Evolutionary conservation across 2,797 vertebrate genomes (phyloP).

Genomic region (Morelia viridis): DNA sequence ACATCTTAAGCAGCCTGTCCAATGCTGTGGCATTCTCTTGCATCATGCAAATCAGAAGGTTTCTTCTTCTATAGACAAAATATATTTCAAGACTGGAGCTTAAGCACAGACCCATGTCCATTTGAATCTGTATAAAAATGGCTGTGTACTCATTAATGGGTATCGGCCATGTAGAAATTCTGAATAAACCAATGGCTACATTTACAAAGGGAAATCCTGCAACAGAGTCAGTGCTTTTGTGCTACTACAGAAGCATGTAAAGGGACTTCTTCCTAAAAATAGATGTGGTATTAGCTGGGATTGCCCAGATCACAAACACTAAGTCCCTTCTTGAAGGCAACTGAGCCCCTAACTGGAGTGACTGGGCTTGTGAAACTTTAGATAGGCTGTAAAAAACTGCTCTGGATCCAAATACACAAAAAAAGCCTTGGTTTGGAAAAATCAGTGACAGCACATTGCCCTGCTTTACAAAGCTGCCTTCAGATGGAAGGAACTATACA

Average conservation of each 20-base stretch:
- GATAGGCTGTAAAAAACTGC: background rate
- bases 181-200: background rate
- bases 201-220: background rate
- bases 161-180: background rate
- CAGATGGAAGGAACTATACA: background rate
- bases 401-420: background rate
- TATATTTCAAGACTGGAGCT: background rate
- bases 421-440: background rate
- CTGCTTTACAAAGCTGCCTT: background rate
- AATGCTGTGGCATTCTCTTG: background rate
- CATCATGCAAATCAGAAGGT: background rate
- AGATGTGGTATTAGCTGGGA: background rate
- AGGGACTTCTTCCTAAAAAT: constrained; percentile 6
- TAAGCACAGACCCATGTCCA: too few species aligned
- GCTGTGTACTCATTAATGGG: background rate
- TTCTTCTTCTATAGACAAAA: constrained; percentile 1
- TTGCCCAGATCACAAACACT: background rate
- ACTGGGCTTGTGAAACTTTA: background rate
- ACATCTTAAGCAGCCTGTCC: background rate
- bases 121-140: background rate
- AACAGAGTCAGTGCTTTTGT: background rate
- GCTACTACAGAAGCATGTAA: background rate
- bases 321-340: background rate
- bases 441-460: background rate
- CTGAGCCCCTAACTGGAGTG: too few species aligned